These are phyloP conservation scores for Himalopsyche japonica DNA, from an alignment of 2,888 invertebrate species.

Conservation along the genomic window DNA sequence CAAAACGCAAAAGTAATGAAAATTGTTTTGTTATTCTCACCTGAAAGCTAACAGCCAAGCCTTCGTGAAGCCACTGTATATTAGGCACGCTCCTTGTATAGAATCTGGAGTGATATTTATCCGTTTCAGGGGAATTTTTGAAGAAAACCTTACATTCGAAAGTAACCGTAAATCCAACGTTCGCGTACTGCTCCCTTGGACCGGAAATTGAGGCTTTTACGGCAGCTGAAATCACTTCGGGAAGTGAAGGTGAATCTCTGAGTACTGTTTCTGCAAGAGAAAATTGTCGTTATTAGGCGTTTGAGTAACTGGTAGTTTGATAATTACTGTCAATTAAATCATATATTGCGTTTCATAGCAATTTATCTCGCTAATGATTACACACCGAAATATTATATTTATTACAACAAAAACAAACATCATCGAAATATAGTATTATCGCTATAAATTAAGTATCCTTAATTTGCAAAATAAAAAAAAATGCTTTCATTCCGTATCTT, in stretches of 20 bases:
- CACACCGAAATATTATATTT: too few relatives aligned
- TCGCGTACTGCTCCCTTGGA: conserved; percentile 58
- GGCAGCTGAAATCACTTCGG: conserved; percentile 9
- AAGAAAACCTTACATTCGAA: conserved; percentile 60
- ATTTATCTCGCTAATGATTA: too few relatives aligned
- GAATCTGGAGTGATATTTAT: conserved; percentile 38
- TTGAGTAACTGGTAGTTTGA: not conserved
- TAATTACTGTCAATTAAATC: too few relatives aligned
- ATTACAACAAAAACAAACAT: too few relatives aligned
- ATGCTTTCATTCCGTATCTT: too few relatives aligned
- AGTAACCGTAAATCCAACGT: conserved; percentile 59
- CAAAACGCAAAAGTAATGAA: not conserved
- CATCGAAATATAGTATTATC: too few relatives aligned
- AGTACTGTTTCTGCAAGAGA: conserved; percentile 32
- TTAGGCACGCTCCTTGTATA: conserved; percentile 40
- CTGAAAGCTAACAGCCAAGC: conserved; percentile 60
- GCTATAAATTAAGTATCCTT: too few relatives aligned
- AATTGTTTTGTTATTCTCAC: conserved; percentile 45
- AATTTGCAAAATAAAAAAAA: too few relatives aligned
- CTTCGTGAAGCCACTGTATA: conserved; percentile 62
- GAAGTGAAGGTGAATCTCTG: conserved; percentile 31
- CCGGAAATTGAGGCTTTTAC: conserved; percentile 58
- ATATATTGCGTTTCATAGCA: too few relatives aligned
- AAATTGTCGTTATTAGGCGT: not conserved
- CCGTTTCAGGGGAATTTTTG: conserved; percentile 29